phyloP scores from a whole-genome alignment of 1,140 invertebrate genomes.

The Meloidogyne floridensis region DNA sequence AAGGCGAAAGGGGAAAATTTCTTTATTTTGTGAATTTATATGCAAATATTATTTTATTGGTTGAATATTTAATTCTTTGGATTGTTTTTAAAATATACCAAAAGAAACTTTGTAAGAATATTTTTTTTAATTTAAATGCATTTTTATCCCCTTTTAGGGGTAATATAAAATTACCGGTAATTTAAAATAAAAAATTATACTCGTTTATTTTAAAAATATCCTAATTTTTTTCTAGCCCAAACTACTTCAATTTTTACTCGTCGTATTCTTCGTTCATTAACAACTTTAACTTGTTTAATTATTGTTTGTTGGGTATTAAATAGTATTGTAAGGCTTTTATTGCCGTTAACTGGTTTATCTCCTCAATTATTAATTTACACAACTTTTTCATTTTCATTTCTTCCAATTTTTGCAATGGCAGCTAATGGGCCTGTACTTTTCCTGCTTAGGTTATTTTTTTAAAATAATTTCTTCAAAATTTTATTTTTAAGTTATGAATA shows the following conservation, averaged over 20 bases:
- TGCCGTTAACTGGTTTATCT: neutral
- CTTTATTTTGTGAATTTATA: neutral
- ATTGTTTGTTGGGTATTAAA: constrained; percentile 7
- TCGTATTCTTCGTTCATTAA: constrained; percentile 1
- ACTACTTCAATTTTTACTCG: neutral
- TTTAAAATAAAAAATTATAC: neutral
- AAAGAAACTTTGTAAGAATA: neutral
- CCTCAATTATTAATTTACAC: neutral
- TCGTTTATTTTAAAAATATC: neutral
- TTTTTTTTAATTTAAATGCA: too few relatives aligned
- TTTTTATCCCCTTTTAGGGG: too few relatives aligned
- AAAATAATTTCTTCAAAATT: neutral
- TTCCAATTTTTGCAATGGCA: neutral
- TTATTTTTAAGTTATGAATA: neutral
- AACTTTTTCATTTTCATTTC: constrained; percentile 2
- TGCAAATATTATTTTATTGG: neutral
- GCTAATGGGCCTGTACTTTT: neutral
- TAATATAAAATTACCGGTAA: too few relatives aligned
- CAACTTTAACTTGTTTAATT: neutral
- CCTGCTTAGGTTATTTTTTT: neutral
- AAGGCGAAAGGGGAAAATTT: neutral
- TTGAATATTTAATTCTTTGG: constrained; percentile 2
- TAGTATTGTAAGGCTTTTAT: neutral
- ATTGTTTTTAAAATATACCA: neutral
- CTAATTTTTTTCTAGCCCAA: neutral